phyloP scores from a whole-genome alignment of 2,797 vertebrate species.

The Coendou prehensilis region DNA sequence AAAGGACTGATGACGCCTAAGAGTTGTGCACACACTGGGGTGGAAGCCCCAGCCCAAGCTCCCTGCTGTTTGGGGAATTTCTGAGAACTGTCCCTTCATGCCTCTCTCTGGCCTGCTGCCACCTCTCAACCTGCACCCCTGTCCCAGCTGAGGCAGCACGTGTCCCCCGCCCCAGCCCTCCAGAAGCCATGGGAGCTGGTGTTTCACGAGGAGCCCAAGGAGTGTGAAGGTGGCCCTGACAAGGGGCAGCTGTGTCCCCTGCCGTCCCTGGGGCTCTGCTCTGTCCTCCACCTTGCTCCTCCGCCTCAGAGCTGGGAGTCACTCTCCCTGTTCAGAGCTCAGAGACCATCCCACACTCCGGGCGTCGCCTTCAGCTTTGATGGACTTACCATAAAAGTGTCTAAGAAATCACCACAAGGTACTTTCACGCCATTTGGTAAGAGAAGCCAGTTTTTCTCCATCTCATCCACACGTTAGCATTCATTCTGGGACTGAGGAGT shows the following conservation, averaged over 20 bases:
- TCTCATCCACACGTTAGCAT: neutral
- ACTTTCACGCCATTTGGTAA: neutral
- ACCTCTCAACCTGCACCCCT: neutral
- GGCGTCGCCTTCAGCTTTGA: neutral
- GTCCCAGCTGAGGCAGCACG: neutral
- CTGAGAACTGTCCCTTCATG: neutral
- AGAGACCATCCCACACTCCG: neutral
- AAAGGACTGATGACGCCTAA: neutral
- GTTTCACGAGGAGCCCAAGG: neutral
- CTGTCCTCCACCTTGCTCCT: neutral
- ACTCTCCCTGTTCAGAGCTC: neutral
- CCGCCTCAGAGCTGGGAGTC: neutral
- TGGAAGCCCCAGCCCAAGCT: neutral
- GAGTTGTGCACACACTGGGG: neutral
- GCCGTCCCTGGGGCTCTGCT: neutral
- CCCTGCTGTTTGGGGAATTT: neutral
- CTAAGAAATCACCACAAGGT: neutral
- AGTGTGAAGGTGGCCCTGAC: neutral
- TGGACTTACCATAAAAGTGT: neutral
- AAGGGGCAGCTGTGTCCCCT: neutral
- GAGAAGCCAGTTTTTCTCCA: neutral
- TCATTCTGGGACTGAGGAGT: neutral
- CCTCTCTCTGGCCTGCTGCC: neutral
- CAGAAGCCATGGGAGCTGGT: neutral
- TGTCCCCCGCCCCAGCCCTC: neutral